phyloP scores from a whole-genome alignment of 1,140 invertebrate species.

The Rhynchophorus ferrugineus region DNA sequence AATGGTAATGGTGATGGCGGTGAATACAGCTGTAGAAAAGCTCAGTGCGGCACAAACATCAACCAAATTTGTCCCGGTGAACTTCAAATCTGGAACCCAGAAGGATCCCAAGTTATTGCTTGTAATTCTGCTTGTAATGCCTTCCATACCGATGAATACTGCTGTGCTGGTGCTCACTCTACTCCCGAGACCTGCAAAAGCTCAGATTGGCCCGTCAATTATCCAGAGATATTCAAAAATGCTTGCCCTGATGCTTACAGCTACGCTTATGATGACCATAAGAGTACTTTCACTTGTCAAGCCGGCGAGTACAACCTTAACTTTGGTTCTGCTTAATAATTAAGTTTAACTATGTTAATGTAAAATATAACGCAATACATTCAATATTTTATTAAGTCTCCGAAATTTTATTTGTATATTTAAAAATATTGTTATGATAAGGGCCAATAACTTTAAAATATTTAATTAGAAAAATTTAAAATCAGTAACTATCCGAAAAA shows the following conservation, averaged over 20 bases:
- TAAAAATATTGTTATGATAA: no score
- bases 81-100: slow-evolving; percentile 26
- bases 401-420: background rate
- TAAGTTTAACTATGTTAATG: no score
- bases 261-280: slow-evolving; percentile 40
- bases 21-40: slow-evolving; percentile 34
- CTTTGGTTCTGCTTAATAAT: slow-evolving; percentile 22
- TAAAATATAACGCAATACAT: no score
- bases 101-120: slow-evolving; percentile 30
- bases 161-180: slow-evolving; percentile 32
- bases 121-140: slow-evolving; percentile 42
- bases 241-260: slow-evolving; percentile 40
- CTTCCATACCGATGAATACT: slow-evolving; percentile 40
- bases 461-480: no score
- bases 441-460: no score
- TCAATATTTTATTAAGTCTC: no score
- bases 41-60: no score
- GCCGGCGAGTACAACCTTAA: slow-evolving; percentile 19
- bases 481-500: no score
- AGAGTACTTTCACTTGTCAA: slow-evolving; percentile 36
- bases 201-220: slow-evolving; percentile 36
- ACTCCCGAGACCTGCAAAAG: slow-evolving; percentile 37
- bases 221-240: slow-evolving; percentile 38
- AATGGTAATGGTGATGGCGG: background rate
- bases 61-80: slow-evolving; percentile 38